Evolutionary conservation across 2,797 vertebrate genomes (phyloP).

Genomic region (Neoniphon sammara): DNA sequence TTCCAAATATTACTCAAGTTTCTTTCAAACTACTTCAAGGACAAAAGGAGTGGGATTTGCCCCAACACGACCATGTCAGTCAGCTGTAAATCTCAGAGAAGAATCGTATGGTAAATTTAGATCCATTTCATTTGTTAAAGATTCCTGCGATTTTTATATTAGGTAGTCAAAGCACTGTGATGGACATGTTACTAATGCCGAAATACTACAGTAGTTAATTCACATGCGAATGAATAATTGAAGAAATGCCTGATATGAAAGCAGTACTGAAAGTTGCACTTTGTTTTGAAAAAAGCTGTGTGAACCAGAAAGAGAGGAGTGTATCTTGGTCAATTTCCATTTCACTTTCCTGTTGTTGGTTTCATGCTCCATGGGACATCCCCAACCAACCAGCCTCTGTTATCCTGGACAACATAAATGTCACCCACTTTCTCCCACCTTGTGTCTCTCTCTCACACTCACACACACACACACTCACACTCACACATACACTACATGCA

Average conservation of each 20-base stretch:
- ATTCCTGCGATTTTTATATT: not conserved
- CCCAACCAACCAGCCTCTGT: conserved; percentile 60
- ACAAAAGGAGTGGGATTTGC: not conserved
- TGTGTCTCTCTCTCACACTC: not conserved
- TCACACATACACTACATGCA: not conserved
- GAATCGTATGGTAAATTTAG: not conserved
- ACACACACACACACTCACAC: conserved; percentile 1
- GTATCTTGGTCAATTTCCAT: conserved; percentile 46
- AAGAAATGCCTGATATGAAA: conserved; percentile 23
- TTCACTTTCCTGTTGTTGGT: conserved; percentile 62
- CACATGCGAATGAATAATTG: not conserved
- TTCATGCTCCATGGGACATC: conserved; percentile 70
- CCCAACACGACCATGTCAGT: not conserved
- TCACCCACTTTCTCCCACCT: conserved; percentile 43
- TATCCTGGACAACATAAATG: conserved; percentile 68
- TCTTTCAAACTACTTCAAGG: not conserved
- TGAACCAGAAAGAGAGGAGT: conserved; percentile 1
- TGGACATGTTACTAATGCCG: not conserved
- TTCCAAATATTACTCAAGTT: not conserved
- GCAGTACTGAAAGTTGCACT: conserved; percentile 46
- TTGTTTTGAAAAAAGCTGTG: conserved; percentile 3
- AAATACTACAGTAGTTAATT: not conserved
- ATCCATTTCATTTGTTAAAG: not conserved
- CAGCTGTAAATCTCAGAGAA: not conserved
- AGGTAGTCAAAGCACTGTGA: not conserved